Evolutionary conservation across 2,113 vertebrate species (phyloP), one percentile per base, ranked within the genome.

Genomic region (Tragelaphus scriptus): DNA sequence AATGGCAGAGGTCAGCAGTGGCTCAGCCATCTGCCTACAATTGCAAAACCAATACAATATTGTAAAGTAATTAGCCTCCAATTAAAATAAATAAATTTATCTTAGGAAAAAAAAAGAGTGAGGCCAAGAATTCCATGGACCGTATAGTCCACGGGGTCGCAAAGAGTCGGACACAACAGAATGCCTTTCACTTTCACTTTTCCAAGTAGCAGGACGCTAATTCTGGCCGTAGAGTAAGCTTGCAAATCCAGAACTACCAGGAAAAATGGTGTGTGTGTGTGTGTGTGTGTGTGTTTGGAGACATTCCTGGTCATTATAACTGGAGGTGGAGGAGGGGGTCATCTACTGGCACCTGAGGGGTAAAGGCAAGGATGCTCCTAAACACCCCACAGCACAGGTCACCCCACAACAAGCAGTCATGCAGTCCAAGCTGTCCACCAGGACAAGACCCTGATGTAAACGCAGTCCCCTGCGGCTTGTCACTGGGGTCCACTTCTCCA

Each of bases 401-500:
- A 1, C 16, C 30, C 82, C 26, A 10, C 85, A 17, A 19, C 53
- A 84, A 30, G 19, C 56, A 47, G 16, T 47, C 2, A 36, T 0
- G 47, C 56, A 6, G 23, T 25, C 13, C 63, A 23, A 36, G 17
- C 55, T 2, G 10, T 32, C 40, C 5, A 6, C 3, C 0, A 16
- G 13, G 30, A 5, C 6, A 6, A 25, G 36, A 4, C 36, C 28
- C 28, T 3, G 58, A 58, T 0, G 7, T 1, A 14, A 30, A 36
- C 7, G 2, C 9, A 5, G 5, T 21, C 8, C n/a, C 71, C 58
- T 4, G 2, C 0, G 0, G 63, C 47, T 15, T 23, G 2, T 12
- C 11, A 8, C 32, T 40, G 16, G 28, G 30, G 25, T 40, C 14
- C 51, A 40, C n/a, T 28, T 77, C 84, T 32, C 21, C 13, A 16